These are phyloP conservation scores for Caerostris darwini DNA, from an alignment of 1,140 invertebrate genomes.

Conservation along the genomic window DNA sequence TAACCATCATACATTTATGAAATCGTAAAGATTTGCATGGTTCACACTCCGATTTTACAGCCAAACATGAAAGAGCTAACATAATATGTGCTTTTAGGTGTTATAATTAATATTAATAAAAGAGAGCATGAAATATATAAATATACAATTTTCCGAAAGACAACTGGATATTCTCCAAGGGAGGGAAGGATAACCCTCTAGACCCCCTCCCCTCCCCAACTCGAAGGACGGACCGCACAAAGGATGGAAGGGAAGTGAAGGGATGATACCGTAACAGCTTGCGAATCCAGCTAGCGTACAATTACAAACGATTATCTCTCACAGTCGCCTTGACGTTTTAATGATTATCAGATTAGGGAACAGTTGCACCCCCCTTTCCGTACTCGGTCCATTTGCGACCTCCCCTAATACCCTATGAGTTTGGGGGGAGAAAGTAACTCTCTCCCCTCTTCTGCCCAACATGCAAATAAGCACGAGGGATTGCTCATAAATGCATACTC, in stretches of 20 bases:
- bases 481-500: conserved; percentile 33
- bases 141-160: not conserved
- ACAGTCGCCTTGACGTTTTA: conserved; percentile 55
- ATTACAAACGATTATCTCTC: conserved; percentile 66
- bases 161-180: not conserved
- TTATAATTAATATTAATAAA: not conserved
- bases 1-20: too few relatives aligned
- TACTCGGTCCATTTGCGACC: conserved; percentile 7
- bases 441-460: not conserved
- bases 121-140: not conserved
- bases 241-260: not conserved
- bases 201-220: not conserved
- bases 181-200: not conserved
- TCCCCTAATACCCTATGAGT: not conserved
- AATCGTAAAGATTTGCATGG: too few relatives aligned
- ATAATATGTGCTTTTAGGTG: not conserved
- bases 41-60: too few relatives aligned
- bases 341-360: conserved; percentile 69
- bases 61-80: not conserved
- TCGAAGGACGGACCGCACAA: not conserved
- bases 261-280: conserved; percentile 43
- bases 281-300: conserved; percentile 17
- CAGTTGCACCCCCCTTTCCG: not conserved
- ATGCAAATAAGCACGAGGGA: conserved; percentile 38
- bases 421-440: not conserved